Base-by-base conservation (phyloP, 2,113 vertebrate species). In the Myocastor coypus region DNA sequence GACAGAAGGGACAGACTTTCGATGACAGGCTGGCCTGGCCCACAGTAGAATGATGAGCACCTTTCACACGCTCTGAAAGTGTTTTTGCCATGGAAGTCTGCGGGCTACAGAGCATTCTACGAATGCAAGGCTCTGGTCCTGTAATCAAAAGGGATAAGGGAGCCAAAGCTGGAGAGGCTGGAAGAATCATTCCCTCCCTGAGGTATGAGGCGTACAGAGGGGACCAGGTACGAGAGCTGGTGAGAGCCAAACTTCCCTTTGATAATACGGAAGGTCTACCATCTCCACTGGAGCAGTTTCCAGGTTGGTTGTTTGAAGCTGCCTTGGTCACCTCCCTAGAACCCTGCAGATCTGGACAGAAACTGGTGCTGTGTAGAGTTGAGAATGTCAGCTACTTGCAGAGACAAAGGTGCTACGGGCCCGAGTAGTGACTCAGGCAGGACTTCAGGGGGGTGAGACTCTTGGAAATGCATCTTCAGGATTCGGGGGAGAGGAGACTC, bases 121-220 rank as follows among this genome's bases (percentile, higher is more conserved):
- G 68, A 34, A 32, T 13, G 8, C 16, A 4, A 92, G 57, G 28
- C 46, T 52, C 42, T 24, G 17, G 37, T 40, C 16, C 34, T 61
- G 2, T 46, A 20, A 57, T 46, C 24, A 14, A 34, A 30, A 1
- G 16, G 59, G 7, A 8, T 0, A 1, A 28, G 34, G 10, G 66
- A 34, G n/a, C 22, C 59, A 59, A 14, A 37, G 19, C 4, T 8
- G 10, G 7, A 71, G 61, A 73, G 9, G 20, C 59, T 42, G 28
- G 22, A 75, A 50, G 57, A 13, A 17, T 0, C 14, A 26, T 42
- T 26, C 17, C 42, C 63, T 88, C 11, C 16, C 37, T 50, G 17
- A 19, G n/a, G 52, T 52, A 22, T 28, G 13, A 66, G 34, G 64
- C 32, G 73, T 42, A 11, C 3, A 40, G 24, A 14, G 0, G 1